phyloP scores from a whole-genome alignment of 1,140 invertebrate genomes.

The Pantala flavescens region DNA sequence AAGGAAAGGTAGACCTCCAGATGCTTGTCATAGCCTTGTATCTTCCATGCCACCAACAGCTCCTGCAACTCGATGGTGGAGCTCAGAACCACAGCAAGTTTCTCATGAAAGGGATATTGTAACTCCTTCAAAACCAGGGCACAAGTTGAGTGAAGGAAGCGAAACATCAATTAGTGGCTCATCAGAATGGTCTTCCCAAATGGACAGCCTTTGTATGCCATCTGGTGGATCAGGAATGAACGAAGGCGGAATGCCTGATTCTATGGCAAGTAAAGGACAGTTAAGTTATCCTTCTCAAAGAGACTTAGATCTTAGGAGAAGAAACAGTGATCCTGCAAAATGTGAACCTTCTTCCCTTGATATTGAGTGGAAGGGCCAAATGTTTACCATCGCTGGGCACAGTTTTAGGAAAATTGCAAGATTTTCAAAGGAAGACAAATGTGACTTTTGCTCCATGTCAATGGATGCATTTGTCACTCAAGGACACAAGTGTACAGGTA shows the following conservation, averaged over 20 bases:
- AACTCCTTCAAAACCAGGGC: too few relatives aligned
- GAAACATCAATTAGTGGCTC: background rate
- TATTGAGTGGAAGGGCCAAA: conserved; percentile 43
- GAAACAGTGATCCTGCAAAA: conserved; percentile 61
- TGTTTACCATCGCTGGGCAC: conserved; percentile 58
- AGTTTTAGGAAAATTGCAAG: conserved; percentile 53
- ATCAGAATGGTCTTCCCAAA: background rate
- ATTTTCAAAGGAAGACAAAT: conserved; percentile 66
- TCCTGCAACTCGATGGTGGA: background rate
- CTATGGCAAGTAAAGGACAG: background rate
- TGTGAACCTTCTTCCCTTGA: conserved; percentile 15
- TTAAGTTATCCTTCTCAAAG: background rate
- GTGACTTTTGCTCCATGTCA: conserved; percentile 59
- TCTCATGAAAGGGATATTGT: background rate
- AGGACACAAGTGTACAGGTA: conserved; percentile 64
- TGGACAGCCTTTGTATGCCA: background rate
- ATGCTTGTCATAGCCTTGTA: background rate
- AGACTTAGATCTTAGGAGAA: conserved; percentile 43
- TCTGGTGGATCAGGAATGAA: background rate
- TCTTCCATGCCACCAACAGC: background rate
- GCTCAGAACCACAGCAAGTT: background rate
- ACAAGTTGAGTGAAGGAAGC: background rate
- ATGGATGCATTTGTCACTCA: conserved; percentile 71
- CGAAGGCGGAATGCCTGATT: background rate
- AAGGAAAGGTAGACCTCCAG: background rate